Conservation (phyloP, 2,113 vertebrate species). For the Sorex araneus region DNA sequence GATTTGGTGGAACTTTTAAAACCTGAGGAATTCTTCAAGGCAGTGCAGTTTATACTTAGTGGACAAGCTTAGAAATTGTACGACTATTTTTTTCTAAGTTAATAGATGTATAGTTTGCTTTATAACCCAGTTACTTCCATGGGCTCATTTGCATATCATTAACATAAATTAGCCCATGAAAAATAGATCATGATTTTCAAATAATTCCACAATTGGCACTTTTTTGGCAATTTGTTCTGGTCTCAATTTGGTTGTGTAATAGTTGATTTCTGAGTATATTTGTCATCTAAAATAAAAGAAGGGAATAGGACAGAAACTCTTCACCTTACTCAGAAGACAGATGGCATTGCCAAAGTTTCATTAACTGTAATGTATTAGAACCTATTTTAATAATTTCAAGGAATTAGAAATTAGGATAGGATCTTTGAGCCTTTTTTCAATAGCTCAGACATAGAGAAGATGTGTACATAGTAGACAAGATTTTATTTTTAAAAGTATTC, state of each 20-base stretch:
- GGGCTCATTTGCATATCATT: constrained; percentile 18
- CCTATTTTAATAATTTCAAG: constrained; percentile 29
- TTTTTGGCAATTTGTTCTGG: neutral
- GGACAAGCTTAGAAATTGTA: constrained; percentile 56
- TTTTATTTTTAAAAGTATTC: neutral
- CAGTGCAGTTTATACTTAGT: constrained; percentile 49
- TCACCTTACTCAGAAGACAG: constrained; percentile 57
- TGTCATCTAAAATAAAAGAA: constrained; percentile 3
- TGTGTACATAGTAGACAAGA: neutral
- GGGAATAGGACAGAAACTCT: neutral
- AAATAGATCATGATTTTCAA: constrained; percentile 46
- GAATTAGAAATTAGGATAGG: neutral
- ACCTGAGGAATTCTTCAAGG: constrained; percentile 65
- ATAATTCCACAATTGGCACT: constrained; percentile 35
- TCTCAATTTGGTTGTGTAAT: neutral
- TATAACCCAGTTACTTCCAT: constrained; percentile 19
- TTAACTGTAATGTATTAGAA: constrained; percentile 43
- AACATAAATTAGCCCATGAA: constrained; percentile 4
- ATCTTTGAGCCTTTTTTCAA: neutral
- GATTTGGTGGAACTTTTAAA: constrained; percentile 71
- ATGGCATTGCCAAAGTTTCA: constrained; percentile 64
- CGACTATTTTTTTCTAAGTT: constrained; percentile 20
- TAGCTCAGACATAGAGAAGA: neutral
- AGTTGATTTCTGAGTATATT: constrained; percentile 50
- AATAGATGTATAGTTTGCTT: constrained; percentile 42